A percentile compares a stretch with the other conserved stretches of the same genome.
phyloP scores from a whole-genome alignment of 2,797 vertebrate species.

The Labroides dimidiatus region DNA sequence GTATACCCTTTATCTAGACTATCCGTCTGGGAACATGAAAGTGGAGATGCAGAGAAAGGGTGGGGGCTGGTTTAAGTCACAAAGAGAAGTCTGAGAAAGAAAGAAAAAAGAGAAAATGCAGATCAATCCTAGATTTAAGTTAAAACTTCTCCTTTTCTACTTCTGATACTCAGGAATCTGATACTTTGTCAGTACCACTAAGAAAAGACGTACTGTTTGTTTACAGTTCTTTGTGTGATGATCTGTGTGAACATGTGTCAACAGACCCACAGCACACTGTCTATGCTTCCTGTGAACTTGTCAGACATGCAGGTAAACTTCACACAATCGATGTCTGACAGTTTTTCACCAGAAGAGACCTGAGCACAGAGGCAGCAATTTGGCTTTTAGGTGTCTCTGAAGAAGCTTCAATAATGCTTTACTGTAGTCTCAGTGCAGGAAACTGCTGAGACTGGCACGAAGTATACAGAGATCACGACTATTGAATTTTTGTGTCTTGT shows the following conservation, averaged over 20 bases:
- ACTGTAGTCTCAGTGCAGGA: neutral
- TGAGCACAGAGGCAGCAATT: neutral
- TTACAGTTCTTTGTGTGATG: conserved; percentile 12
- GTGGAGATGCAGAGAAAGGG: conserved; percentile 31
- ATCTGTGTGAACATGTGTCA: conserved; percentile 7
- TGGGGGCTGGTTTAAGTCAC: conserved; percentile 11
- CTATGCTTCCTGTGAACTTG: conserved; percentile 24
- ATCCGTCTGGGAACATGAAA: conserved; percentile 55
- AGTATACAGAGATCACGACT: no score
- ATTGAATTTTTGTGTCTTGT: no score
- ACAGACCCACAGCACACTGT: conserved; percentile 15
- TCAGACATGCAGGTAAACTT: conserved; percentile 37
- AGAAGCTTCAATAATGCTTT: neutral
- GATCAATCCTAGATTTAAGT: neutral
- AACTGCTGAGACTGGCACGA: neutral
- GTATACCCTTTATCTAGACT: conserved; percentile 40
- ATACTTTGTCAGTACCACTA: neutral
- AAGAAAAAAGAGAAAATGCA: conserved; percentile 3
- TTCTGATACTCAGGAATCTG: conserved; percentile 4
- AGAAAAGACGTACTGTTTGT: conserved; percentile 1
- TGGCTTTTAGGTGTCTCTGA: neutral
- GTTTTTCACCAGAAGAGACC: neutral
- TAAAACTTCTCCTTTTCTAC: neutral
- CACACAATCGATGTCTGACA: neutral
- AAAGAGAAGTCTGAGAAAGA: neutral